Base-by-base conservation (phyloP, 2,888 invertebrate species). In the Matsumyia berberina region DNA sequence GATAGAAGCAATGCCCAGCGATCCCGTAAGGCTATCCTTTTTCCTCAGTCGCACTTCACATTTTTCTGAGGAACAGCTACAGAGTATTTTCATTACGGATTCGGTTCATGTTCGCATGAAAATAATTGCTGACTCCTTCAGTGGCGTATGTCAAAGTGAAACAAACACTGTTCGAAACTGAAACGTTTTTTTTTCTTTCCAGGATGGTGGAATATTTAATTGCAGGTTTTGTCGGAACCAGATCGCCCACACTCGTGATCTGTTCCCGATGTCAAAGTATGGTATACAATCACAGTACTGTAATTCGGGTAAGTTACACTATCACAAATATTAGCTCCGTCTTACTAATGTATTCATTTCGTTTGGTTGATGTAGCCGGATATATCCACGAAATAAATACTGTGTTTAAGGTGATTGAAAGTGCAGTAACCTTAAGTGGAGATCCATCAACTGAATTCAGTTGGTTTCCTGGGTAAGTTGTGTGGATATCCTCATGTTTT, bases 311-410 rank as follows among this genome's bases (percentile, higher is more conserved):
- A 88, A 88, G 88, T 51, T 69, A 62, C 17, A 60, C 35, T 12
- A 11, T 1, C n/a, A 33, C 15, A 78, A 57, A 7, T 31, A 6
- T 57, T 17, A 17, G 12, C 6, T 1, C 69, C 8, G 29, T 17
- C 9, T 37, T 3, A 31, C 11, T 42, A 11, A 42, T 44, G 49
- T 15, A 39, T 55, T 31, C 44, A 11, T 9, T 49, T 24, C 12
- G 42, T 86, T 87, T 9, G 24, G 0, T 6, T 15, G 6, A 8
- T 17, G 11, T 76, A 93, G 93, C 92, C 87, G 97, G 97, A 15
- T 93, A 94, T 88, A 95, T 97, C 60, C 96, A 96, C 89, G 97
- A 97, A 90, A 96, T 96, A 4, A 93, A 97, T 46, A 97, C 97
- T 0, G 93, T 95, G 0, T 92, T 93, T 80, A 92, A 92, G 66